Evolutionary conservation across 1,140 invertebrate genomes (phyloP).

Genomic region (Neuroterus valhalla): DNA sequence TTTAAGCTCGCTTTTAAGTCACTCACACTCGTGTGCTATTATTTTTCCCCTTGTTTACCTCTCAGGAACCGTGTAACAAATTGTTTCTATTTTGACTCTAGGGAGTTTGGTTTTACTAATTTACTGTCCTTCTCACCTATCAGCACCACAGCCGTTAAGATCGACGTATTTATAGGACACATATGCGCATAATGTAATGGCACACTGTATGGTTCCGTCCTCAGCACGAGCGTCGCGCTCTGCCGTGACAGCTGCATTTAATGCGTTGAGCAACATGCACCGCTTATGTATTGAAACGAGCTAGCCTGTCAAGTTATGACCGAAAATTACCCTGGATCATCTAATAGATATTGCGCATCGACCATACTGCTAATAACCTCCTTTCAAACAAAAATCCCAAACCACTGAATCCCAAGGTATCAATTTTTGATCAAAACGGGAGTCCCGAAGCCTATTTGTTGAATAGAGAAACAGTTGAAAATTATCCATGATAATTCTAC

Average conservation of each 20-base stretch:
- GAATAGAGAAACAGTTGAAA: too few species aligned
- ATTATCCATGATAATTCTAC: too few species aligned
- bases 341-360: neutral
- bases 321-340: neutral
- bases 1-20: too few species aligned
- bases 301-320: slow-evolving; percentile 40
- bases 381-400: too few species aligned
- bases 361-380: too few species aligned
- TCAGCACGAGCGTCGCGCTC: slow-evolving; percentile 52
- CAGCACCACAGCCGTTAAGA: slow-evolving; percentile 62
- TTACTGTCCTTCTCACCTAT: slow-evolving; percentile 49
- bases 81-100: neutral
- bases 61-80: neutral
- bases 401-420: too few species aligned
- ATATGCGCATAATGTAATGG: slow-evolving; percentile 71
- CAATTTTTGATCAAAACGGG: too few species aligned
- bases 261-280: slow-evolving; percentile 63
- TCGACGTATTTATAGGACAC: slow-evolving; percentile 71
- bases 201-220: slow-evolving; percentile 54
- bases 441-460: too few species aligned
- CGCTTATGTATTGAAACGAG: slow-evolving; percentile 50
- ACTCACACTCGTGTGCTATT: too few species aligned
- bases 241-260: slow-evolving; percentile 69
- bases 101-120: slow-evolving; percentile 31
- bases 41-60: too few species aligned